Evolutionary conservation across 2,113 vertebrate species (phyloP).

Genomic region (Bufo bufo): DNA sequence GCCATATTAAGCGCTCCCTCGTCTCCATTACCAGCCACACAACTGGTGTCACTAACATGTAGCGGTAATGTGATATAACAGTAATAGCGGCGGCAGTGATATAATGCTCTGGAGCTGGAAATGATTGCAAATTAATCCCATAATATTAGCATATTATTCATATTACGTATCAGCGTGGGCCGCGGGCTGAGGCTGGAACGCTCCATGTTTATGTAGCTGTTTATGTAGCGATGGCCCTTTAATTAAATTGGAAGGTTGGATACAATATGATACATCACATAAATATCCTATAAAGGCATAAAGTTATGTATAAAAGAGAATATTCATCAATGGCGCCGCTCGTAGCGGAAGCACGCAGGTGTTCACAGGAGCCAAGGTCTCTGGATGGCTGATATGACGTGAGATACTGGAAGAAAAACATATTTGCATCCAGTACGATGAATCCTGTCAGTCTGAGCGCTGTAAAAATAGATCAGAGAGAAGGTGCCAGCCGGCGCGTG

Average conservation of each 20-base stretch:
- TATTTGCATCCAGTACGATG: constrained; percentile 10
- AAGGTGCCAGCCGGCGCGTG: neutral
- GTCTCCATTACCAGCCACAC: neutral
- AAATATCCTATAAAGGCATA: neutral
- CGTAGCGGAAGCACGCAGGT: neutral
- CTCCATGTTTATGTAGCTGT: neutral
- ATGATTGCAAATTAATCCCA: neutral
- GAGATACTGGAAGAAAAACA: constrained; percentile 19
- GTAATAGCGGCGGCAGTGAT: neutral
- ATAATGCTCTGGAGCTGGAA: neutral
- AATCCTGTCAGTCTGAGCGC: neutral
- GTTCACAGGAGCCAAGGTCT: neutral
- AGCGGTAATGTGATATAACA: neutral
- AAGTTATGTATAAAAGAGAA: neutral
- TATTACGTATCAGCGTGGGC: neutral
- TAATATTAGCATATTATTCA: neutral
- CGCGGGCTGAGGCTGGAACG: neutral
- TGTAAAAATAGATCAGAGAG: constrained; percentile 4
- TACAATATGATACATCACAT: neutral
- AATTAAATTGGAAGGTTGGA: neutral
- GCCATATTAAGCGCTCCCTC: neutral
- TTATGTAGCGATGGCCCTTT: neutral
- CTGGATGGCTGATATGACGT: neutral
- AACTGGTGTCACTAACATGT: neutral
- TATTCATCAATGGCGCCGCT: neutral